A percentile compares a stretch with the other conserved stretches of the same genome.
Evolutionary conservation across 2,113 vertebrate genomes (phyloP).

Genomic region (Syngnathus scovelli): DNA sequence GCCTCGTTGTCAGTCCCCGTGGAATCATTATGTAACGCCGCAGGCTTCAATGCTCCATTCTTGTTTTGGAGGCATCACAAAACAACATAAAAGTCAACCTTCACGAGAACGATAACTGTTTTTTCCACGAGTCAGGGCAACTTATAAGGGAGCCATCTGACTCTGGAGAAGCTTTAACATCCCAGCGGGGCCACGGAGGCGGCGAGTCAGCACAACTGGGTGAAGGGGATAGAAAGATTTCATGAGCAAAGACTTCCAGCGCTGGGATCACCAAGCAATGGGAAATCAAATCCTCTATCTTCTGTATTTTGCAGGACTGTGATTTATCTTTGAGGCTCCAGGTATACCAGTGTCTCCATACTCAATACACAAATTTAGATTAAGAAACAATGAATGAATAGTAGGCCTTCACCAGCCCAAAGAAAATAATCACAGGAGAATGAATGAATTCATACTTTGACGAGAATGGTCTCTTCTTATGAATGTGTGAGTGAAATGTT

Average conservation of each 20-base stretch:
- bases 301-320: slow-evolving; percentile 37
- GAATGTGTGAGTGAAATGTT: slow-evolving; percentile 28
- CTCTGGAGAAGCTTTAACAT: slow-evolving; percentile 40
- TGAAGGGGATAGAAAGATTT: slow-evolving; percentile 44
- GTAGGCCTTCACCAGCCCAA: too few species aligned
- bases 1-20: slow-evolving; percentile 15
- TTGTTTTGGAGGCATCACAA: slow-evolving; percentile 20
- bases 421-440: too few species aligned
- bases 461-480: slow-evolving; percentile 16
- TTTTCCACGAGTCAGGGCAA: neutral
- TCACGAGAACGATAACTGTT: neutral
- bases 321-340: too few species aligned
- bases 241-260: slow-evolving; percentile 41
- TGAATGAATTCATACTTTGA: neutral
- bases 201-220: slow-evolving; percentile 38
- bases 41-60: slow-evolving; percentile 22
- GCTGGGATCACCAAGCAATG: neutral
- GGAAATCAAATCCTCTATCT: neutral
- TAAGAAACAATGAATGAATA: too few species aligned
- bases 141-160: slow-evolving; percentile 16
- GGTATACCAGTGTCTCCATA: too few species aligned
- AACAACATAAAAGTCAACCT: slow-evolving; percentile 8
- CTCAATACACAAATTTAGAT: too few species aligned
- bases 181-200: slow-evolving; percentile 23
- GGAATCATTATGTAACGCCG: slow-evolving; percentile 9